These are phyloP conservation scores for Pinna nobilis DNA, from an alignment of 1,140 invertebrate genomes.

Conservation along the genomic window DNA sequence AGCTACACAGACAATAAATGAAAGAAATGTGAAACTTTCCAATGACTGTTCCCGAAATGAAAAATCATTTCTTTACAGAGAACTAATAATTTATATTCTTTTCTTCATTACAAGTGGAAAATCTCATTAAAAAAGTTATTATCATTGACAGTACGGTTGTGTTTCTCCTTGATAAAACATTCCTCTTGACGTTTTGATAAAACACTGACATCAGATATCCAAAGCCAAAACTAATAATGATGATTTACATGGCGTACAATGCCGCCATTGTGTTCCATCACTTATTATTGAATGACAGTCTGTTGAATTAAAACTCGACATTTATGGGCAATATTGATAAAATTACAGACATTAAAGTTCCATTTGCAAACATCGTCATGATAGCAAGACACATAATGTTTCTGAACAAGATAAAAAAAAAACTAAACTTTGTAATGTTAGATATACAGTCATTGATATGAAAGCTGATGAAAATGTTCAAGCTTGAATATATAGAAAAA, in stretches of 20 bases:
- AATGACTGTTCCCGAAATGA: no score
- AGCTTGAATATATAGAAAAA: no score
- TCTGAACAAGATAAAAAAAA: no score
- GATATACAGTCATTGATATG: no score
- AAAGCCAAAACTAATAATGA: conserved; percentile 36
- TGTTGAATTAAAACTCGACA: conserved; percentile 26
- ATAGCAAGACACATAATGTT: conserved; percentile 14
- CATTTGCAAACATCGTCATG: conserved; percentile 15
- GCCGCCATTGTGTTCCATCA: conserved; percentile 7
- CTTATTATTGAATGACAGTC: neutral
- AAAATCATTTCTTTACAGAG: no score
- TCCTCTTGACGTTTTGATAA: conserved; percentile 34
- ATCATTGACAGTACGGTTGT: conserved; percentile 11
- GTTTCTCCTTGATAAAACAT: conserved; percentile 36
- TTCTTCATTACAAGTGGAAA: conserved; percentile 14
- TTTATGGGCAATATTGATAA: conserved; percentile 36
- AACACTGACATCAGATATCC: conserved; percentile 25
- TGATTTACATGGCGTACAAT: conserved; percentile 32
- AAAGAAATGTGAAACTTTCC: no score
- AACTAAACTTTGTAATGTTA: no score
- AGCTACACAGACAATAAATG: no score
- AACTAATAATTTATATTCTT: conserved; percentile 5
- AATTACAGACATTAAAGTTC: conserved; percentile 27
- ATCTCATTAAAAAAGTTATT: conserved; percentile 11
- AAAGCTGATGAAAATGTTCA: no score